Conservation (phyloP, 2,888 invertebrate species). For the Thymelicus lineola region DNA sequence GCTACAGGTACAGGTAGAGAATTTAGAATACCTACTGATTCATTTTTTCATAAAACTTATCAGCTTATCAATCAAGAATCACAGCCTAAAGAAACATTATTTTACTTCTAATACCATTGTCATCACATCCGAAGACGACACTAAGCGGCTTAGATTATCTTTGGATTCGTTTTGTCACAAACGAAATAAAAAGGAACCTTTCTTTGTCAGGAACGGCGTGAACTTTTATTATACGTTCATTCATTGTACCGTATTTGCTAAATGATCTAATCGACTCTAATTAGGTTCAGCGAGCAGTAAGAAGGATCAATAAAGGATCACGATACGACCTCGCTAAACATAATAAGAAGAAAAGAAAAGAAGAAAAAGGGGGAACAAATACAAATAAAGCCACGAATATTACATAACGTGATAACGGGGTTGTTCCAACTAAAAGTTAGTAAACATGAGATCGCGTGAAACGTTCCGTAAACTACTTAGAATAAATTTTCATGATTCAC, state of each 20-base stretch:
- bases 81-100: not conserved
- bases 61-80: too few species aligned
- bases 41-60: too few species aligned
- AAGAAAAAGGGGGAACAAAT: constrained; percentile 8
- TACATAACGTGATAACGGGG: not conserved
- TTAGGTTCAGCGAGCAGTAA: constrained; percentile 29
- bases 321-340: constrained; percentile 7
- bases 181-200: constrained; percentile 12
- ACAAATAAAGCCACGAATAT: constrained; percentile 17
- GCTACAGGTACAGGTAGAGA: too few species aligned
- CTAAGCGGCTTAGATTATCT: constrained; percentile 22
- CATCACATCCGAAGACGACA: constrained; percentile 2
- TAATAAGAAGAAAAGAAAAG: constrained; percentile 15
- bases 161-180: constrained; percentile 22
- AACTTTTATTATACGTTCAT: constrained; percentile 28
- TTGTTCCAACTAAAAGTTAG: not conserved
- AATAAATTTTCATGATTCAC: constrained; percentile 7
- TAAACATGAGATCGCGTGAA: constrained; percentile 2
- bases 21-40: too few species aligned
- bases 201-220: constrained; percentile 15
- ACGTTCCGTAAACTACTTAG: constrained; percentile 1
- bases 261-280: constrained; percentile 32
- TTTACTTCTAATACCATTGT: constrained; percentile 13
- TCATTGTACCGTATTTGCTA: constrained; percentile 34
- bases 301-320: constrained; percentile 28